Base-by-base conservation (phyloP, 2,888 invertebrate genomes). In the Drosophila basisetae region DNA sequence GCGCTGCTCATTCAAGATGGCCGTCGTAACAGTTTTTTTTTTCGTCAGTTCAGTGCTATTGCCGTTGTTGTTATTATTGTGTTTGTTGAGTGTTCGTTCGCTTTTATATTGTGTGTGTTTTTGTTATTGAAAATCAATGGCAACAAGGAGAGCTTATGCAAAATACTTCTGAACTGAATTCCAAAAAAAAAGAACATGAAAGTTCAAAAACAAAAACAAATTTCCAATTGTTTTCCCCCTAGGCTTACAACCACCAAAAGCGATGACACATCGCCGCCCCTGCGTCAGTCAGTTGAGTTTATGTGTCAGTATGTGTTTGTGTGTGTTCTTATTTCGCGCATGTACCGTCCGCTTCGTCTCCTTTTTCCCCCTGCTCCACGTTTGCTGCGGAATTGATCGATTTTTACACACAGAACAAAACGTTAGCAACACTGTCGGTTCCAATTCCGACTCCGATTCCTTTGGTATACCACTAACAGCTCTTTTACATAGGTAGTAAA, bases 1-100 rank as follows among this genome's bases (percentile, higher is more conserved):
- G 76, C 78, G 75, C 78, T 80, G 80, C 83, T 91, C 82, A 91
- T 92, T 84, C 92, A 92, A 92, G 92, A 92, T 92, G 92, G 92
- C 92, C 92, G 92, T 90, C 91, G 88, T 91, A 92, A 92, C 91
- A 91, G 90, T 91, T 90, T 90, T 84, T 87, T 82, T 80, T 80
- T 87, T 76, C 80, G 87, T 78, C 78, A 77, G 80, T 87, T 80
- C 82, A 73, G 82, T 81, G 76, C 33, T 76, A 65, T 73, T 78
- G 83, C 35, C 56, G 62, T 73, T 83, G 80, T 87, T 87, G 78
- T 77, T 83, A 70, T 80, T 88, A 71, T 83, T 88, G 81, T 83
- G 80, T 75, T 76, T 77, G 69, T 59, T 70, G 50, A 63, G 52
- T 63, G 41, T 55, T 52, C 54, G 30, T 52, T 37, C 33, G 65